These are phyloP conservation scores for Huso huso DNA, from an alignment of 2,797 vertebrate genomes.

Conservation along the genomic window DNA sequence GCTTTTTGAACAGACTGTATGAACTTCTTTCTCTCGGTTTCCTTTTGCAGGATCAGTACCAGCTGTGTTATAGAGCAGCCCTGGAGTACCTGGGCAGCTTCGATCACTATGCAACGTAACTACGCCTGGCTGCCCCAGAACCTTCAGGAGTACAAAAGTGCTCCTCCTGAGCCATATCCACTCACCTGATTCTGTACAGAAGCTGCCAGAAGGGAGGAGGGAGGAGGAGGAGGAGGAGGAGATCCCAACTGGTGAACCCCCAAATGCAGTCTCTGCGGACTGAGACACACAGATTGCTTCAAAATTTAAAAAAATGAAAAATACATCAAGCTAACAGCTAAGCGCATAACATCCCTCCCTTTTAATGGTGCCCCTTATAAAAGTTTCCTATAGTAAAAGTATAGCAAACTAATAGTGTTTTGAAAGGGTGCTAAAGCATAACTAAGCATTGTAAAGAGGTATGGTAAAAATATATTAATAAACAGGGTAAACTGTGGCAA, in stretches of 20 bases:
- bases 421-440: too few relatives aligned
- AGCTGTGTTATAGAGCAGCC: conserved; percentile 90
- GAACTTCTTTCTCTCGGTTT: conserved; percentile 3
- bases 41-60: conserved; percentile 85
- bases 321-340: conserved; percentile 23
- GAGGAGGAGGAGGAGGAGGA: conserved; percentile 12
- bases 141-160: conserved; percentile 34
- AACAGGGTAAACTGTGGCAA: too few relatives aligned
- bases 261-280: conserved; percentile 24
- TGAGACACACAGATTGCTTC: conserved; percentile 32
- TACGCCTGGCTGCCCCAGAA: conserved; percentile 37
- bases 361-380: conserved; percentile 14
- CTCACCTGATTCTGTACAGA: conserved; percentile 60
- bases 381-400: too few relatives aligned
- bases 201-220: conserved; percentile 38
- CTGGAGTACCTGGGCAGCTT: conserved; percentile 97
- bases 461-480: too few relatives aligned
- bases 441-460: too few relatives aligned
- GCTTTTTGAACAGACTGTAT: too few relatives aligned
- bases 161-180: conserved; percentile 71
- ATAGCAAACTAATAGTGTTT: too few relatives aligned
- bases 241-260: conserved; percentile 20
- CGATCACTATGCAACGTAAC: conserved; percentile 98
- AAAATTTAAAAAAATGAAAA: conserved; percentile 38
- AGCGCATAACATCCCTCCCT: conserved; percentile 32